Evolutionary conservation across 2,113 vertebrate species (phyloP).

Genomic region (Ceyx cyanopectus): DNA sequence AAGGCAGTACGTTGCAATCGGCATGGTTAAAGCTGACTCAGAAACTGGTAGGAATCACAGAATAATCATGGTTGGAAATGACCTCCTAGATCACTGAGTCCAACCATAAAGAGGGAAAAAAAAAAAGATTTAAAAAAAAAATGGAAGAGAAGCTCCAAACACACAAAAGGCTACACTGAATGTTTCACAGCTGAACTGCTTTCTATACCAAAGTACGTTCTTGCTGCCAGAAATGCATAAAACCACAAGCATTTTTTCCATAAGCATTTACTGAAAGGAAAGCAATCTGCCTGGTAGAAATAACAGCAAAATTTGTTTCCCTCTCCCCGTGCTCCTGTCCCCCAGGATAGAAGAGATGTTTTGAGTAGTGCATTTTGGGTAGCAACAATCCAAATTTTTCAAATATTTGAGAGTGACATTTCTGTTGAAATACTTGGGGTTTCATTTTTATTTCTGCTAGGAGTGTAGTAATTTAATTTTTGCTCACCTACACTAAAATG

Average conservation of each 20-base stretch:
- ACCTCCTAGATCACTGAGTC: too few species aligned
- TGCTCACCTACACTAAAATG: constrained; percentile 3
- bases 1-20: neutral
- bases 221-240: constrained; percentile 22
- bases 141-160: neutral
- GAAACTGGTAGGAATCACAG: neutral
- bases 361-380: constrained; percentile 17
- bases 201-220: neutral
- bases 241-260: neutral
- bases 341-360: neutral
- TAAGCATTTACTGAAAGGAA: neutral
- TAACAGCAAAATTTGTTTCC: neutral
- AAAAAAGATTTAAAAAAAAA: too few species aligned
- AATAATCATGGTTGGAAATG: too few species aligned
- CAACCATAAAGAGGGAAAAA: too few species aligned
- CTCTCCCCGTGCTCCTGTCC: fast-evolving
- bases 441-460: constrained; percentile 25
- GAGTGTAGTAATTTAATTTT: neutral
- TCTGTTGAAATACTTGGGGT: neutral
- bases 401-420: constrained; percentile 35
- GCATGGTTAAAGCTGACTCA: neutral
- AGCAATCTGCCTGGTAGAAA: neutral
- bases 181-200: constrained; percentile 21
- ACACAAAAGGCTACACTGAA: neutral
- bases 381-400: constrained; percentile 4